Evolutionary conservation across 2,113 vertebrate species (phyloP), one percentile per base, ranked within the genome.

Genomic region (Poecilia latipinna): DNA sequence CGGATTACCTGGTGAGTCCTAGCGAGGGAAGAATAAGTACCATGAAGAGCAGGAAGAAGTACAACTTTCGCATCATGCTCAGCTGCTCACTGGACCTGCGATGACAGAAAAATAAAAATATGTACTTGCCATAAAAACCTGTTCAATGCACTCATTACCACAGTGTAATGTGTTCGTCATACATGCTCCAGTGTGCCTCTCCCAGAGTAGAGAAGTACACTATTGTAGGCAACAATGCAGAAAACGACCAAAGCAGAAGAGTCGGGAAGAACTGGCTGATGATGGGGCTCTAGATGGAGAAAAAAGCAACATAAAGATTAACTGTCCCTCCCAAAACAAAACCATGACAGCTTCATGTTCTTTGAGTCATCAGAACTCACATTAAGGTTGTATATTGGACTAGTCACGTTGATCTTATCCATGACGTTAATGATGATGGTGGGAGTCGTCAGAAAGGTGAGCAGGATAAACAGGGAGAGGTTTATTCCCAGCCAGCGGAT

Each of bases 261-360:
- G 97, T 99, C n/a, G 97, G 97, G 88, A 99, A 96, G 93, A 99
- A 99, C 88, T 99, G 97, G 86, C 96, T 99, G 95, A 99, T 73
- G 3, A 99, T 31, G 0, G 97, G 96, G 87, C 94, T 95, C 98
- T 99, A 4, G 3, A 13, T 2, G 17, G 17, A 17, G 35, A 74
- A 75, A 60, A 6, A 61, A 65, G 4, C 28, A 48, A 19, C 60
- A 2, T 48, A 11, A 72, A 22, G 29, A 54, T 61, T 54, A 24
- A 54, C 4, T 6, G 12, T 19, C 48, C 2, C 17, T 37, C 7
- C 2, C 3, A 4, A 31, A 60, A 5, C 19, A 19, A 35, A 61
- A 70, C 17, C 26, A 42, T 61, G 57, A 28, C 0, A 19, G 42
- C 17, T 61, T 3, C 15, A 63, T 17, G 17, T 6, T 72, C 28